A percentile compares a stretch with the other conserved stretches of the same genome.
These are phyloP conservation scores for Lucinisca nassula DNA, from an alignment of 2,888 invertebrate species.

Conservation along the genomic window DNA sequence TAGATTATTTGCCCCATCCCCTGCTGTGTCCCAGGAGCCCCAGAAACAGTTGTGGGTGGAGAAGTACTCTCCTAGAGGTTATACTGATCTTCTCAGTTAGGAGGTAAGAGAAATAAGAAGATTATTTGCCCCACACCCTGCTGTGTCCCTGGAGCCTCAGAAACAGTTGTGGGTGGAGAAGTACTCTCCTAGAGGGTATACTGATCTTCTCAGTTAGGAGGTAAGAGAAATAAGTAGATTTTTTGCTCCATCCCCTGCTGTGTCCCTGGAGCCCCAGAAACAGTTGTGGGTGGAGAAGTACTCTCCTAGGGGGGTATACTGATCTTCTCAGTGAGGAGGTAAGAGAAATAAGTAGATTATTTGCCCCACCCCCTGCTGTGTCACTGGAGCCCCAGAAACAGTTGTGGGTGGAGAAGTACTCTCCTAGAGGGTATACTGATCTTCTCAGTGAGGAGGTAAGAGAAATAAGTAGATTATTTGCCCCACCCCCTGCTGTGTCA, in stretches of 20 bases:
- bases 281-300: constrained; percentile 97
- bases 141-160: constrained; percentile 50
- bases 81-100: constrained; percentile 97
- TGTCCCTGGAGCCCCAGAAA: constrained; percentile 59
- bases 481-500: constrained; percentile 19
- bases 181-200: constrained; percentile 95
- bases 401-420: constrained; percentile 98
- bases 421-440: constrained; percentile 95
- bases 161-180: constrained; percentile 95
- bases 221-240: too few species aligned
- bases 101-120: too few species aligned
- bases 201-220: constrained; percentile 98
- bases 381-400: constrained; percentile 64
- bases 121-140: constrained; percentile 30
- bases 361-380: constrained; percentile 22
- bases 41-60: constrained; percentile 94
- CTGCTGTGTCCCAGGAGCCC: constrained; percentile 25
- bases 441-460: constrained; percentile 97
- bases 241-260: constrained; percentile 28
- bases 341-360: too few species aligned
- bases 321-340: constrained; percentile 98
- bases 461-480: too few species aligned
- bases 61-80: constrained; percentile 95
- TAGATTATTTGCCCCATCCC: constrained; percentile 38
- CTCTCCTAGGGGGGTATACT: constrained; percentile 94